These are phyloP conservation scores for Todiramphus chloris DNA, from an alignment of 2,113 vertebrate species.

Conservation along the genomic window DNA sequence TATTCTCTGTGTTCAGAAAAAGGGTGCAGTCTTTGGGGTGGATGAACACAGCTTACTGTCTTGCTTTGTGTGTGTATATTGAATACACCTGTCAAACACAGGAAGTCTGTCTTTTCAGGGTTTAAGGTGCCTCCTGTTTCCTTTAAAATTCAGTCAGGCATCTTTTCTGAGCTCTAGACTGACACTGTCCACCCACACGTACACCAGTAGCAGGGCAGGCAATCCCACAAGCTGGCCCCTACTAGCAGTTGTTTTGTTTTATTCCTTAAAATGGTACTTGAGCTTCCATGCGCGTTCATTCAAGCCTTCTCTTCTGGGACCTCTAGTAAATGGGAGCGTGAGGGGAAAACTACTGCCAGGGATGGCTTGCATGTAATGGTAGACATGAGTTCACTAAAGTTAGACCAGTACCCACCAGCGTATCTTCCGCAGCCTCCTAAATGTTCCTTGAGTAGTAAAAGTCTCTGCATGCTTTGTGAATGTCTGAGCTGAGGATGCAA, in stretches of 20 bases:
- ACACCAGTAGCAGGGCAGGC: neutral
- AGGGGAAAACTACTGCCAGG: slow-evolving; percentile 1
- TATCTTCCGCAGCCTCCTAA: slow-evolving; percentile 9
- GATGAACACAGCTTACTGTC: slow-evolving; percentile 24
- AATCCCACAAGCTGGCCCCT: neutral
- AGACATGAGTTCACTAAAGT: neutral
- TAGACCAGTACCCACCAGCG: neutral
- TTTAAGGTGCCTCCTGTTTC: slow-evolving; percentile 17
- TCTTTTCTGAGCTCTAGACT: neutral
- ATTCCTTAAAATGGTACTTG: slow-evolving; percentile 21
- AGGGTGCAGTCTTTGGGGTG: neutral
- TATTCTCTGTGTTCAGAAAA: slow-evolving; percentile 6
- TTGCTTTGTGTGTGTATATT: neutral
- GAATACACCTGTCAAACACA: slow-evolving; percentile 24
- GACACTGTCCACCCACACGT: neutral
- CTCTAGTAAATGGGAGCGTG: neutral
- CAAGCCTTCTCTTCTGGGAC: slow-evolving; percentile 13
- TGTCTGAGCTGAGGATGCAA: slow-evolving; percentile 28
- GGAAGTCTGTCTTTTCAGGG: neutral
- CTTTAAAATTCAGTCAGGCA: neutral
- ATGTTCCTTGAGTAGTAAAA: slow-evolving; percentile 16
- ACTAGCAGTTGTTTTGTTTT: neutral
- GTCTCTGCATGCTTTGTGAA: slow-evolving; percentile 47
- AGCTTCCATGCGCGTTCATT: slow-evolving; percentile 16
- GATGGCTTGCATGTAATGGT: neutral